A percentile compares a stretch with the other conserved stretches of the same genome.
These are phyloP conservation scores for Drosophila cyrtoloma DNA, from an alignment of 2,888 invertebrate genomes.

Conservation along the genomic window DNA sequence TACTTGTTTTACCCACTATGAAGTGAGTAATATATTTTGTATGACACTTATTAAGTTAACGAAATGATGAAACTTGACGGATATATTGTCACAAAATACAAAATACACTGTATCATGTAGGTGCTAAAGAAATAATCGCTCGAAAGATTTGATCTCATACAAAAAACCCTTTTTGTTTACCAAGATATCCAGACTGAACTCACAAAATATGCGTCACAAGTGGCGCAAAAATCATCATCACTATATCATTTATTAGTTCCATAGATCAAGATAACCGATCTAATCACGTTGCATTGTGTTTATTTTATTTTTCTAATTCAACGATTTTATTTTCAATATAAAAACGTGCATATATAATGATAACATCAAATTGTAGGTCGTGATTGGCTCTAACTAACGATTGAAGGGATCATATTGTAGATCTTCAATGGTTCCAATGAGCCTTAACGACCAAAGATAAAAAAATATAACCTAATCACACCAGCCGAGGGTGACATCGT, in stretches of 20 bases:
- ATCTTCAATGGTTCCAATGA: neutral
- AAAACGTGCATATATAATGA: neutral
- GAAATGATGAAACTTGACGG: neutral
- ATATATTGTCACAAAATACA: neutral
- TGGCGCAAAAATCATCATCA: neutral
- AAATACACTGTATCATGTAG: neutral
- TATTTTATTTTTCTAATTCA: neutral
- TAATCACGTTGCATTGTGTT: neutral
- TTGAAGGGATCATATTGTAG: neutral
- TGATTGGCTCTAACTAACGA: neutral
- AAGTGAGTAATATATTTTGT: neutral
- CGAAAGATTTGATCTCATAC: neutral
- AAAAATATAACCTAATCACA: slow-evolving; percentile 18
- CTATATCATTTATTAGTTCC: neutral
- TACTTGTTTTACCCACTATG: neutral
- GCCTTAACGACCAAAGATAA: neutral
- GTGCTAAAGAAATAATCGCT: neutral
- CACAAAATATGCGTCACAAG: neutral
- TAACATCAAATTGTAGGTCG: neutral
- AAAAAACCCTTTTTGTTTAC: no score
- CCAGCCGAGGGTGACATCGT: slow-evolving; percentile 58
- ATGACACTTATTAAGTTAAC: neutral
- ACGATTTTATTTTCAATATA: neutral
- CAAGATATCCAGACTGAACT: neutral
- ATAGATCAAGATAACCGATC: neutral